phyloP scores from a whole-genome alignment of 2,113 vertebrate species.

The Leptosomus discolor region DNA sequence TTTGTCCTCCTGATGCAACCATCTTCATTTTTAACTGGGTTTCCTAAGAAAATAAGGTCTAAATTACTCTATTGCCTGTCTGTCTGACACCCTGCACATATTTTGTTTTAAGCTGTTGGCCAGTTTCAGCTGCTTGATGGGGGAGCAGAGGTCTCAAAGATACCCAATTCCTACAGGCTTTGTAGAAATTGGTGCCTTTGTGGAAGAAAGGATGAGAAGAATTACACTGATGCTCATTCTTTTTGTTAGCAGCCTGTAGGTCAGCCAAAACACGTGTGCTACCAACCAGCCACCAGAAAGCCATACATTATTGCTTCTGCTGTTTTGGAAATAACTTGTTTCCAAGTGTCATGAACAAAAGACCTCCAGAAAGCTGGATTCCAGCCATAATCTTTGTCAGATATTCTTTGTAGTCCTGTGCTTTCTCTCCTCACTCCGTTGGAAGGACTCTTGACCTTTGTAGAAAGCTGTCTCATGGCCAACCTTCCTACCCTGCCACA shows the following conservation, averaged over 20 bases:
- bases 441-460: not conserved
- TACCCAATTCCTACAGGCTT: not conserved
- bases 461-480: not conserved
- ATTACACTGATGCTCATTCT: not conserved
- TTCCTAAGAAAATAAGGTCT: not conserved
- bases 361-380: not conserved
- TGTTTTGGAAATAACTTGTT: not conserved
- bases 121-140: not conserved
- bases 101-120: not conserved
- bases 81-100: not conserved
- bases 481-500: not conserved
- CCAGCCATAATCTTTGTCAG: not conserved
- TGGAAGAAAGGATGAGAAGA: not conserved
- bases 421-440: not conserved
- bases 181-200: not conserved
- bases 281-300: not conserved
- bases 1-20: not conserved
- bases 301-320: not conserved
- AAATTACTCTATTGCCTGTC: not conserved
- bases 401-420: not conserved
- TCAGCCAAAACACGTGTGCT: not conserved
- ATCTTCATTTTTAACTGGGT: not conserved
- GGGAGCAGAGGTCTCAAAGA: not conserved
- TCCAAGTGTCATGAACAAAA: not conserved
- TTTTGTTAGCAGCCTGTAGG: not conserved